These are phyloP conservation scores for Perccottus glenii DNA, from an alignment of 2,113 vertebrate genomes.

Conservation along the genomic window DNA sequence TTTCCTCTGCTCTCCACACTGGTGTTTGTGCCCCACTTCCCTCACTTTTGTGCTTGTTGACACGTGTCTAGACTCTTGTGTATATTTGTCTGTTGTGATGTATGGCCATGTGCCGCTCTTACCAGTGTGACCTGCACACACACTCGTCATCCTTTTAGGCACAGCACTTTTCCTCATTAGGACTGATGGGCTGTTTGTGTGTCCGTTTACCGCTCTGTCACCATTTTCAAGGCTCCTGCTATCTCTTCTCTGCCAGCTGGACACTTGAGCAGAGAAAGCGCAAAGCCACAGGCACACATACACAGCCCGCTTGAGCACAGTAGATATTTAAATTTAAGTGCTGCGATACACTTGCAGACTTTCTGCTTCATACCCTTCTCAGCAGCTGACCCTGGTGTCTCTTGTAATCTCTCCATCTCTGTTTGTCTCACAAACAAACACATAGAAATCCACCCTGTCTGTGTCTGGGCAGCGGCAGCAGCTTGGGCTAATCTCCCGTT, in stretches of 20 bases:
- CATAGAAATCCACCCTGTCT: slow-evolving; percentile 47
- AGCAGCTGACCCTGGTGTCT: slow-evolving; percentile 35
- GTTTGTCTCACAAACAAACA: slow-evolving; percentile 58
- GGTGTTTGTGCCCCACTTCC: slow-evolving; percentile 31
- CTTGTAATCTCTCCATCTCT: slow-evolving; percentile 57
- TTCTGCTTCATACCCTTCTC: slow-evolving; percentile 31
- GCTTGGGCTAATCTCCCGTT: slow-evolving; percentile 55
- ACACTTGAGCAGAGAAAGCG: slow-evolving; percentile 60
- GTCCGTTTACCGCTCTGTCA: slow-evolving; percentile 59
- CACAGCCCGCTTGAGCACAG: slow-evolving; percentile 7
- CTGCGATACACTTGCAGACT: slow-evolving; percentile 1
- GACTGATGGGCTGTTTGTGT: slow-evolving; percentile 61
- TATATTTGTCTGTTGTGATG: slow-evolving; percentile 49
- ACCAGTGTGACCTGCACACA: slow-evolving; percentile 14
- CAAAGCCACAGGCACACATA: slow-evolving; percentile 1
- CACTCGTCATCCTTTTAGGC: slow-evolving; percentile 37
- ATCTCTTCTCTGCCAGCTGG: slow-evolving; percentile 73
- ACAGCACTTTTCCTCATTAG: slow-evolving; percentile 66
- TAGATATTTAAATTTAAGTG: slow-evolving; percentile 38
- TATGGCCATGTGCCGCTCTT: too few species aligned
- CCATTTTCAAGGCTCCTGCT: slow-evolving; percentile 69
- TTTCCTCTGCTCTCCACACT: slow-evolving; percentile 12
- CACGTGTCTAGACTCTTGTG: slow-evolving; percentile 23
- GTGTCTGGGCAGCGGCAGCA: slow-evolving; percentile 50
- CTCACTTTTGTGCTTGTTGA: slow-evolving; percentile 21